Percentiles rank a stretch among this genome's conserved stretches.
Evolutionary conservation across 2,888 invertebrate species (phyloP).

Genomic region (Noctuana brunneofusca): DNA sequence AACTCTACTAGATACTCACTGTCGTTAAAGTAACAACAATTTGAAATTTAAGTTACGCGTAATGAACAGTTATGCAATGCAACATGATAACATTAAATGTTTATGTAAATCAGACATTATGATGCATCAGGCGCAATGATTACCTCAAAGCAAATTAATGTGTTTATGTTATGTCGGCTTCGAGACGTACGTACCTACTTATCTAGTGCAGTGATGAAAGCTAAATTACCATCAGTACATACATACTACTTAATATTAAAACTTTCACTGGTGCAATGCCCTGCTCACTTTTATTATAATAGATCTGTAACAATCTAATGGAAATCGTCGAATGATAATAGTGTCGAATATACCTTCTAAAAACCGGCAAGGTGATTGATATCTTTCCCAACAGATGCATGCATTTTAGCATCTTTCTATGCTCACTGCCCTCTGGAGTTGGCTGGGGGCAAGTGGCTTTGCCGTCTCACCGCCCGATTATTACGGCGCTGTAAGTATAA

Average conservation of each 20-base stretch:
- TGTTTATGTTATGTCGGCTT: not conserved
- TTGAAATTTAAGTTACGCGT: no score
- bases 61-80: not conserved
- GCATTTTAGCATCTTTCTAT: no score
- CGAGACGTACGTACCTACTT: not conserved
- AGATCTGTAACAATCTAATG: not conserved
- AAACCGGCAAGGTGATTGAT: no score
- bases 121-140: conserved; percentile 19
- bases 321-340: no score
- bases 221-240: not conserved
- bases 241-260: not conserved
- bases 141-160: conserved; percentile 2
- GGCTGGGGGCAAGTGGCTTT: no score
- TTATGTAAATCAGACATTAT: conserved; percentile 17
- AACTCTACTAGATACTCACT: no score
- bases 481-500: no score
- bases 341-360: not conserved
- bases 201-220: not conserved
- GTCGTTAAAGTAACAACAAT: no score
- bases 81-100: conserved; percentile 9
- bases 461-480: no score
- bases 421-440: no score
- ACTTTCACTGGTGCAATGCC: conserved; percentile 4
- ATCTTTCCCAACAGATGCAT: no score
- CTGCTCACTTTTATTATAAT: not conserved